Evolutionary conservation across 2,888 invertebrate species (phyloP).

Genomic region (Caradrina kadenii): DNA sequence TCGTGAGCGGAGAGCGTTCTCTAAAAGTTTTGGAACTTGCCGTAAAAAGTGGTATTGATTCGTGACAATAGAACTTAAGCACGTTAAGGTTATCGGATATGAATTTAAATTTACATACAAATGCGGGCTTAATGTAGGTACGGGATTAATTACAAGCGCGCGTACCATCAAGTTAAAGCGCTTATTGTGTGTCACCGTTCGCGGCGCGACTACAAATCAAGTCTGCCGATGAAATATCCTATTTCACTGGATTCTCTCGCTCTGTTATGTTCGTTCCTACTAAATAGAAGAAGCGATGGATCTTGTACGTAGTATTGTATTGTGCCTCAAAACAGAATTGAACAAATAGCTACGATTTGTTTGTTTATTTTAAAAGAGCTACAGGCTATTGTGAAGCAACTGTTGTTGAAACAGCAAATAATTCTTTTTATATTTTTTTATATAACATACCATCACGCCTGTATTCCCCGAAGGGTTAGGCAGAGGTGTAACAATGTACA

Average conservation of each 20-base stretch:
- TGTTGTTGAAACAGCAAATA: conserved; percentile 4
- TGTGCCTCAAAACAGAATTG: conserved; percentile 31
- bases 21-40: background rate
- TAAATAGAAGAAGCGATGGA: conserved; percentile 40
- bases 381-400: background rate
- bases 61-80: conserved; percentile 20
- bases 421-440: no score
- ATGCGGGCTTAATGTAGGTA: conserved; percentile 52
- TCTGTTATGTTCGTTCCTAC: conserved; percentile 42
- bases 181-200: conserved; percentile 39
- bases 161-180: conserved; percentile 43
- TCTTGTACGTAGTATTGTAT: conserved; percentile 46
- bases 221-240: conserved; percentile 43
- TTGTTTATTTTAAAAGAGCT: conserved; percentile 33
- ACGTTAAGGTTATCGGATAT: conserved; percentile 32
- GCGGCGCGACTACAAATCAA: conserved; percentile 41
- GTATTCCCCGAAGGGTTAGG: no score
- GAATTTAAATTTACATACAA: conserved; percentile 58
- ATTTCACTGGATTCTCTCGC: conserved; percentile 32
- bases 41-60: conserved; percentile 15
- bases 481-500: no score
- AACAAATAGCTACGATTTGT: conserved; percentile 34
- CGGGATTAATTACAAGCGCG: conserved; percentile 58
- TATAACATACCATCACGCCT: no score
- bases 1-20: no score